Conservation (phyloP, 2,797 vertebrate genomes). For the Anableps anableps region DNA sequence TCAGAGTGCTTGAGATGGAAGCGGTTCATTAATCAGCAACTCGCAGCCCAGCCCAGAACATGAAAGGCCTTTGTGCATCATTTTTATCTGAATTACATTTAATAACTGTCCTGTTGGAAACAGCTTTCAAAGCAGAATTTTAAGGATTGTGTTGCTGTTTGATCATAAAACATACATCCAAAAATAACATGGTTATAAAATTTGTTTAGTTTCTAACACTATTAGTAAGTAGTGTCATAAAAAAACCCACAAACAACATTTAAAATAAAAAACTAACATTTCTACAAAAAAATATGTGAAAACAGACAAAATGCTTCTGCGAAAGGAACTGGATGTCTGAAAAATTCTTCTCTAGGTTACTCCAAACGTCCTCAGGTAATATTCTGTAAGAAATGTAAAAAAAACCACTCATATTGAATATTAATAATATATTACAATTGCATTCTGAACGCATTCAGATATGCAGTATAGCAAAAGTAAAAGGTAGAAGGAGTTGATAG, state of each 20-base stretch:
- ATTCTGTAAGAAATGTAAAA: no score
- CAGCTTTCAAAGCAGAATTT: slow-evolving; percentile 15
- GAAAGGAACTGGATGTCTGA: neutral
- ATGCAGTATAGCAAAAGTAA: no score
- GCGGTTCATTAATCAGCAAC: slow-evolving; percentile 77
- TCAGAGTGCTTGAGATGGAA: slow-evolving; percentile 66
- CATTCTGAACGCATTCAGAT: no score
- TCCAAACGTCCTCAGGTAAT: neutral
- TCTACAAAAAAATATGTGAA: neutral
- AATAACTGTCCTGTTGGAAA: slow-evolving; percentile 50
- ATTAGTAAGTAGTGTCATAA: no score
- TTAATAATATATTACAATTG: no score
- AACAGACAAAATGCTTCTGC: neutral
- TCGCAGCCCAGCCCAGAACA: slow-evolving; percentile 33
- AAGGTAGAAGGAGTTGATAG: no score
- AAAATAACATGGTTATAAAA: neutral
- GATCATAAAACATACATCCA: neutral
- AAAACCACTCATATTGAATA: no score
- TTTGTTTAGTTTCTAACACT: neutral
- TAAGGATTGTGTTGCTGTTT: neutral
- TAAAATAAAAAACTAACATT: neutral
- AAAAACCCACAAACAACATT: no score
- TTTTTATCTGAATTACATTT: slow-evolving; percentile 62
- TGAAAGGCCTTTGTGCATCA: slow-evolving; percentile 61
- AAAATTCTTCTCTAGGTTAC: neutral